These are phyloP conservation scores for Oreochromis tanganicae DNA, from an alignment of 2,113 vertebrate species.

Conservation along the genomic window DNA sequence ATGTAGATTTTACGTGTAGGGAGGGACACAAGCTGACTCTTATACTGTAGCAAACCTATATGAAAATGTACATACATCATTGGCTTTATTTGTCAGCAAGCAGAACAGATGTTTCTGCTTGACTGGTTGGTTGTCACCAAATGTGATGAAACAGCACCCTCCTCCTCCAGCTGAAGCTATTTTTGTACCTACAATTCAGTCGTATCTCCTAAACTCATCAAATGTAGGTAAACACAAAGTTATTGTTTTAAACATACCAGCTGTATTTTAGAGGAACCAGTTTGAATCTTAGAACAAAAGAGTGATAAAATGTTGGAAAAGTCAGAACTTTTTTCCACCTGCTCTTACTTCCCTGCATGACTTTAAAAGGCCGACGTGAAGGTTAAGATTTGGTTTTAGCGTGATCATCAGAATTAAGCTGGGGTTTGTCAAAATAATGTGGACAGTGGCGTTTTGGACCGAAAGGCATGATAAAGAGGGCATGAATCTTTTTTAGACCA, in stretches of 20 bases:
- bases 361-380: too few relatives aligned
- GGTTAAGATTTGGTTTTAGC: too few relatives aligned
- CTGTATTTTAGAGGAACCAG: neutral
- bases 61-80: neutral
- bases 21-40: neutral
- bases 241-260: neutral
- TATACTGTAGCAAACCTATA: neutral
- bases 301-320: neutral
- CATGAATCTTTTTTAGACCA: neutral
- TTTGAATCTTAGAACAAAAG: accelerated
- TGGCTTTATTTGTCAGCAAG: neutral
- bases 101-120: neutral
- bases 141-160: neutral
- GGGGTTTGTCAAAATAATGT: too few relatives aligned
- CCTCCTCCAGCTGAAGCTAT: neutral
- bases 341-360: neutral
- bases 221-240: neutral
- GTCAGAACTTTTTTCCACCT: neutral
- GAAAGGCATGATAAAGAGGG: neutral
- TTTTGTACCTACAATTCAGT: neutral
- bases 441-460: neutral
- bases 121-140: neutral
- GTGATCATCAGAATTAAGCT: too few relatives aligned
- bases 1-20: neutral
- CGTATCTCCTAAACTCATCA: neutral